phyloP scores from a whole-genome alignment of 35 echinoderm and acorn worm genomes.

The Diadema setosum region DNA sequence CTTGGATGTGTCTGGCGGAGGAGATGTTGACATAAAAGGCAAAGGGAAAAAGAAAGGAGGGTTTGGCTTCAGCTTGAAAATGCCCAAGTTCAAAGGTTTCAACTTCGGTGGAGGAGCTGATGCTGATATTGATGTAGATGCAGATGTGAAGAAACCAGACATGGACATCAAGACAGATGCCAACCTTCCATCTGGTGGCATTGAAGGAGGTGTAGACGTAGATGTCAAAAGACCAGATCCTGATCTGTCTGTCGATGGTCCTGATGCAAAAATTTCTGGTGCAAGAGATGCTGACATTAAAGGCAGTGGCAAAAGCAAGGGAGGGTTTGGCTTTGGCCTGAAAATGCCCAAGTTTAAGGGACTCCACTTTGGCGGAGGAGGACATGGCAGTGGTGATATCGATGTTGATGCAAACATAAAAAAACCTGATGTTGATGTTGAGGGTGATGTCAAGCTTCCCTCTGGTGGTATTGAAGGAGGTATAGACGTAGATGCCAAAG shows the following conservation, averaged over 20 bases:
- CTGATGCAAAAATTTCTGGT: slow-evolving; percentile 35
- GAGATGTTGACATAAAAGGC: too few relatives aligned
- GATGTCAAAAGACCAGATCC: slow-evolving; percentile 39
- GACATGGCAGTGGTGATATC: slow-evolving; percentile 2
- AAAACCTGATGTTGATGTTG: background rate
- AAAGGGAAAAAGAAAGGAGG: slow-evolving; percentile 44
- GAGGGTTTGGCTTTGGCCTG: slow-evolving; percentile 34
- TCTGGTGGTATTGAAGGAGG: background rate
- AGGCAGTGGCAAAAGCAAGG: background rate
- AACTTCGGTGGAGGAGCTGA: background rate
- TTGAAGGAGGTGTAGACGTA: slow-evolving; percentile 14
- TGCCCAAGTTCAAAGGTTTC: background rate
- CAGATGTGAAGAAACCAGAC: slow-evolving; percentile 47
- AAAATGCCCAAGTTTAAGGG: slow-evolving; percentile 18
- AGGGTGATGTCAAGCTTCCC: slow-evolving; percentile 23
- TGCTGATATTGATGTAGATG: slow-evolving; percentile 33
- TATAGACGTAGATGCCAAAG: slow-evolving; percentile 29
- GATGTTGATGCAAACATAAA: slow-evolving; percentile 11
- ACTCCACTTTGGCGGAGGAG: background rate
- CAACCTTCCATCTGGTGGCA: background rate
- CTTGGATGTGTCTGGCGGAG: background rate
- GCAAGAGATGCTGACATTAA: slow-evolving; percentile 58
- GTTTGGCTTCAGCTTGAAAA: slow-evolving; percentile 48
- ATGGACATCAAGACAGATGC: slow-evolving; percentile 37
- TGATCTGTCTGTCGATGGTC: slow-evolving; percentile 22